Conservation (phyloP, 2,797 vertebrate species). For the Mormyrus hasselquistii region DNA sequence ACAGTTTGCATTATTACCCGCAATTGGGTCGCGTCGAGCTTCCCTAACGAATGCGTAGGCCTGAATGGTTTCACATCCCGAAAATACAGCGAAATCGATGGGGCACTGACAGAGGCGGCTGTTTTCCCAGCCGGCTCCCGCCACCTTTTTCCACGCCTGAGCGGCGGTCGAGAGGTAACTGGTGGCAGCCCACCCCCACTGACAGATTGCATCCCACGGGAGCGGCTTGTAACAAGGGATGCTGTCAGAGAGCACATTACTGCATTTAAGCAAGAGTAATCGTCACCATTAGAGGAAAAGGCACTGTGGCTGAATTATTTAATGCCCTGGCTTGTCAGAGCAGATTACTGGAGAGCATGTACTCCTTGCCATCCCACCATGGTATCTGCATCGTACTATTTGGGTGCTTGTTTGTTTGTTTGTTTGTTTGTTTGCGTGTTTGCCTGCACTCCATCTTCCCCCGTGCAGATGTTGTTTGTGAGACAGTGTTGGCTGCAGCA, state of each 20-base stretch:
- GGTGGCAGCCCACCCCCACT: constrained; percentile 31
- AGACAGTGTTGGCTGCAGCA: neutral
- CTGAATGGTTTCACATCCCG: neutral
- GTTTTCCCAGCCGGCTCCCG: constrained; percentile 25
- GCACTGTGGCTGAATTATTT: constrained; percentile 59
- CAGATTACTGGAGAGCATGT: neutral
- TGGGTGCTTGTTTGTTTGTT: too few species aligned
- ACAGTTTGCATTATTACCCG: neutral
- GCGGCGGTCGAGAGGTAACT: constrained; percentile 42
- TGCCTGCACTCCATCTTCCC: neutral
- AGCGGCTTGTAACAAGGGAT: constrained; percentile 51
- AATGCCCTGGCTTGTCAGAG: constrained; percentile 32
- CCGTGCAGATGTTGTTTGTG: neutral
- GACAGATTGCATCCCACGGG: constrained; percentile 53
- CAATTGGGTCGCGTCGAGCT: neutral
- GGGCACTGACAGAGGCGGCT: constrained; percentile 35
- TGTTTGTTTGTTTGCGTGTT: neutral
- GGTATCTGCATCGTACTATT: neutral
- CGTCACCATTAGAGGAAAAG: constrained; percentile 61
- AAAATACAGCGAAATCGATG: neutral
- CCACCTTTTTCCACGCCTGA: constrained; percentile 34
- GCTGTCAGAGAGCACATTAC: constrained; percentile 58
- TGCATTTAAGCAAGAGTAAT: constrained; percentile 63
- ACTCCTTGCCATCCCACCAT: too few species aligned
- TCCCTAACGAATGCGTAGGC: neutral